phyloP scores from a whole-genome alignment of 1,140 invertebrate species.

The Piezodorus guildinii region DNA sequence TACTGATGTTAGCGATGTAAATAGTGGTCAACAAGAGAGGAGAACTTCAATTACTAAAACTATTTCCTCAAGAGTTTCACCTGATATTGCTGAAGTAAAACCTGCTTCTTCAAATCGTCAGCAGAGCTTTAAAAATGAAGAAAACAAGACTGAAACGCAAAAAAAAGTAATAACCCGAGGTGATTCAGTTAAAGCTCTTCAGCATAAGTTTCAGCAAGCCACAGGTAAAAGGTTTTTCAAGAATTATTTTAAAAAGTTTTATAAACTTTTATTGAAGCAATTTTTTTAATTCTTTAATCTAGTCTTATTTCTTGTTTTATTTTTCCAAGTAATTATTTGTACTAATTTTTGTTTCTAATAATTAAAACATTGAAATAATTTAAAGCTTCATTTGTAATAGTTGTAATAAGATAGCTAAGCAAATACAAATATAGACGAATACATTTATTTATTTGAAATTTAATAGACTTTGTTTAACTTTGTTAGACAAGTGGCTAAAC shows the following conservation, averaged over 20 bases:
- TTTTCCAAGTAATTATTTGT: no score
- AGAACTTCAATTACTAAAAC: neutral
- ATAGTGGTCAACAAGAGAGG: neutral
- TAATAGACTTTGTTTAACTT: no score
- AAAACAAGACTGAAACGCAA: slow-evolving; percentile 19
- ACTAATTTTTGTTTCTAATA: no score
- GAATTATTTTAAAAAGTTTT: neutral
- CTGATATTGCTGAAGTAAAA: neutral
- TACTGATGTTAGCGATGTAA: slow-evolving; percentile 3
- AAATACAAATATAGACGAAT: no score
- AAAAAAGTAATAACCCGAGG: slow-evolving; percentile 29
- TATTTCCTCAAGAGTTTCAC: slow-evolving; percentile 12
- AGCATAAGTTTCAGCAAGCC: slow-evolving; percentile 58
- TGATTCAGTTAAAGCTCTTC: slow-evolving; percentile 57
- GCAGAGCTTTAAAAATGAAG: slow-evolving; percentile 9
- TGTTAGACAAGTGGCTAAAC: no score
- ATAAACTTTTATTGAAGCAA: no score
- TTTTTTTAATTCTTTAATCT: no score
- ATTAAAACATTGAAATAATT: no score
- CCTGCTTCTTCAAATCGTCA: neutral
- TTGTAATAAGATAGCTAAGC: no score
- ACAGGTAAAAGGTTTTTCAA: slow-evolving; percentile 37
- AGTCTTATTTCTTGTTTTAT: no score
- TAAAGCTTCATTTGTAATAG: no score
- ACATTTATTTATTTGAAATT: no score